Base-by-base conservation (phyloP, 1,140 invertebrate species). In the Drosophila littoralis region DNA sequence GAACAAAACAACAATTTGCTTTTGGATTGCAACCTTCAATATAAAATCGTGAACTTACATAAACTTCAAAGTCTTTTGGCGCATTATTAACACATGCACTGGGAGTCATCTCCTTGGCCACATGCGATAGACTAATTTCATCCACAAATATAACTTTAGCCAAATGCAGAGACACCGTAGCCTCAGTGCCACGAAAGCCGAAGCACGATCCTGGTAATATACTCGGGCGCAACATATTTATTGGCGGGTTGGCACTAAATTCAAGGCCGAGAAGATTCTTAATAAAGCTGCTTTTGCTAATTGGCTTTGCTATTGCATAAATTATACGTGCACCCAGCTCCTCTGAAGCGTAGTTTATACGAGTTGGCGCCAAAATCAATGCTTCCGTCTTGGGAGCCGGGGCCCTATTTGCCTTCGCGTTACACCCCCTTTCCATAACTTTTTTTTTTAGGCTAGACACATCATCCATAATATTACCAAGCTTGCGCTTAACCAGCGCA, bases 191-290 rank as follows among this genome's bases (percentile, higher is more conserved):
- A 5, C 40, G 63, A 52, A 75, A 91, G 0, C 70, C 90, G 15
- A 91, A 91, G n/a, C 90, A 91, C 5, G 81, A 45, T 0, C 90
- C 90, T 1, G 90, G 81, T 0, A 71, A 42, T 15, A 91, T 36
- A 17, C 51, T 72, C 0, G 81, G 15, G 0, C 65, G 67, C 10
- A 91, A 33, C 61, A 91, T 81, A 51, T 90, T 83, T 7, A 91
- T 58, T 0, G 90, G 90, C 6, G 90, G 75, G 74, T 91, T 91
- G 0, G 77, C 48, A 46, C 65, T 74, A 6, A 82, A 91, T 6
- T 91, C 84, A 7, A 91, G 51, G 0, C 89, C 89, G 1, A 91
- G 28, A 0, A 90, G 2, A 0, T 15, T 28, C 50, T 71, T 85
- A 0, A 88, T 6, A 1, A 91, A 7, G 22, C 58, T 83, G 6